Evolutionary conservation across 1,140 invertebrate genomes (phyloP).

Genomic region (Bactericera cockerelli): DNA sequence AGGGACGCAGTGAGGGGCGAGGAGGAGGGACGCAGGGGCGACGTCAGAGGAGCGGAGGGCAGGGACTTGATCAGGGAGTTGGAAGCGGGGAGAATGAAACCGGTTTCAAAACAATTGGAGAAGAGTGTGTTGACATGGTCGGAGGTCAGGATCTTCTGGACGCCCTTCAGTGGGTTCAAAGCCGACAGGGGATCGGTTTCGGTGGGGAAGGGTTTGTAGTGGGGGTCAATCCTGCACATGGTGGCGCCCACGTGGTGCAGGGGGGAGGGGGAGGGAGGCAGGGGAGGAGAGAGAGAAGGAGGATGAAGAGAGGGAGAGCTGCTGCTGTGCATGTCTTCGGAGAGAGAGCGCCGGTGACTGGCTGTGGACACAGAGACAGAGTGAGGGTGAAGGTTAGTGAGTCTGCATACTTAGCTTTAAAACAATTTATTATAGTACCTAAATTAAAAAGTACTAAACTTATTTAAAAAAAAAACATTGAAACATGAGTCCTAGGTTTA

Average conservation of each 20-base stretch:
- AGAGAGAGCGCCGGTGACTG: constrained; percentile 47
- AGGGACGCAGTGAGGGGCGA: too few species aligned
- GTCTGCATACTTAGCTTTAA: too few species aligned
- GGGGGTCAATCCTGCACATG: constrained; percentile 62
- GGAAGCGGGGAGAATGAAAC: too few species aligned
- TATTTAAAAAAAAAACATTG: too few species aligned
- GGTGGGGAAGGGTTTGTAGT: constrained; percentile 41
- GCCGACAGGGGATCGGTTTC: constrained; percentile 51
- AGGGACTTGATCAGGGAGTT: too few species aligned
- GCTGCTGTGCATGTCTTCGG: constrained; percentile 43
- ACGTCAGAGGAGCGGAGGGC: too few species aligned
- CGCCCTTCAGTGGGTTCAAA: constrained; percentile 45
- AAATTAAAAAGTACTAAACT: too few species aligned
- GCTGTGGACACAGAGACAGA: constrained; percentile 29
- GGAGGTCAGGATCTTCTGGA: constrained; percentile 56
- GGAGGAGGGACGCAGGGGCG: too few species aligned
- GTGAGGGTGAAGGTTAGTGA: too few species aligned
- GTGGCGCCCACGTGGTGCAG: constrained; percentile 47
- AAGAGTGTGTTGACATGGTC: constrained; percentile 36
- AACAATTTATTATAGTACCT: too few species aligned
- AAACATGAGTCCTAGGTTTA: too few species aligned
- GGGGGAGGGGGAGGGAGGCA: constrained; percentile 25
- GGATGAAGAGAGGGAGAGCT: constrained; percentile 33
- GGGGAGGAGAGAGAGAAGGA: constrained; percentile 32
- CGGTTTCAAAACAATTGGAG: constrained; percentile 51